A percentile compares a stretch with the other conserved stretches of the same genome.
Conservation (phyloP, 1,140 invertebrate species). For the Phocides pigmalion region DNA sequence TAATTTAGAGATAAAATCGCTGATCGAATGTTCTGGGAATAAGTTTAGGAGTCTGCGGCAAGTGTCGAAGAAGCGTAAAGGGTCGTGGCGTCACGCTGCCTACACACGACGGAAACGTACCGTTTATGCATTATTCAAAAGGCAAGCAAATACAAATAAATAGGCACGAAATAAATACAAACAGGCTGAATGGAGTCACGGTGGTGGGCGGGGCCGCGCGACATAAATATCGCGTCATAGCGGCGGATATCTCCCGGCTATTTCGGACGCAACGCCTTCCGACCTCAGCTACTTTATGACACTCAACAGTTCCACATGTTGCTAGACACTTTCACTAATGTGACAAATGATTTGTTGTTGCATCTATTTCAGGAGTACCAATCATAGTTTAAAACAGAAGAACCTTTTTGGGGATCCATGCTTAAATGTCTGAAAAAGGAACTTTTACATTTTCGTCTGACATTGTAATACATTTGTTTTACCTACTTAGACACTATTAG, state of each 20-base stretch:
- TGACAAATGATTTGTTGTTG: conserved; percentile 10
- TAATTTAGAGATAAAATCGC: conserved; percentile 25
- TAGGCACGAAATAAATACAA: conserved; percentile 82
- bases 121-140: conserved; percentile 81
- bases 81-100: conserved; percentile 77
- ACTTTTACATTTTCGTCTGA: too few species aligned
- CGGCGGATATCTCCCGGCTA: conserved; percentile 69
- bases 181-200: conserved; percentile 79
- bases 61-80: conserved; percentile 42
- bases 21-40: conserved; percentile 24
- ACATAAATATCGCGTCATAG: conserved; percentile 81
- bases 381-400: too few species aligned
- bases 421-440: too few species aligned
- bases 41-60: conserved; percentile 29
- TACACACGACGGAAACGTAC: conserved; percentile 79
- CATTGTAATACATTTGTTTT: too few species aligned
- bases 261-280: conserved; percentile 59
- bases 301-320: conserved; percentile 27
- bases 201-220: conserved; percentile 73
- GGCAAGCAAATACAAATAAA: conserved; percentile 82
- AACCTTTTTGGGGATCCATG: too few species aligned
- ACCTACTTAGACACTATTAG: too few species aligned
- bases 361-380: background rate
- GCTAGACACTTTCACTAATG: conserved; percentile 20
- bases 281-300: conserved; percentile 43